Evolutionary conservation across 2,113 vertebrate species (phyloP).

Genomic region (Orcinus orca): DNA sequence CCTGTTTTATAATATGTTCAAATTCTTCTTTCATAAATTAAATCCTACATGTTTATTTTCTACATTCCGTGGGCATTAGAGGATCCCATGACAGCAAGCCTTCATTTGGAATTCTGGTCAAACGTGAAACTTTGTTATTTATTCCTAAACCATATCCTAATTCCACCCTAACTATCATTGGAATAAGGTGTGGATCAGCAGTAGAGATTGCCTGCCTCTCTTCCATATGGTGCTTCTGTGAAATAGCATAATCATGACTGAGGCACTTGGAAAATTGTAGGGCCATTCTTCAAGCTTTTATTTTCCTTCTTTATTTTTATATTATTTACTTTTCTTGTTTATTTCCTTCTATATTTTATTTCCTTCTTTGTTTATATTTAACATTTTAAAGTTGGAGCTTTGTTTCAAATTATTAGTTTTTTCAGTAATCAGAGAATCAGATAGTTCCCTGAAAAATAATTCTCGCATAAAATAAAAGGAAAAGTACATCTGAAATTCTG

Average conservation of each 20-base stretch:
- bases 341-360: slow-evolving; percentile 23
- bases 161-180: not conserved
- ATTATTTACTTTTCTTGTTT: not conserved
- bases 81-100: rapidly evolving
- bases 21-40: not conserved
- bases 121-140: not conserved
- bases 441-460: slow-evolving; percentile 43
- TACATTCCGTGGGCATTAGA: not conserved
- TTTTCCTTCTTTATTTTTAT: slow-evolving; percentile 34
- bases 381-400: slow-evolving; percentile 48
- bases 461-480: not conserved
- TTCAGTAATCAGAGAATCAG: slow-evolving; percentile 25
- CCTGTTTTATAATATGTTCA: not conserved
- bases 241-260: not conserved
- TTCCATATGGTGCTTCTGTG: not conserved
- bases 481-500: slow-evolving; percentile 47
- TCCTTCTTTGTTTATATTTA: not conserved
- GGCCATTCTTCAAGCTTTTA: not conserved
- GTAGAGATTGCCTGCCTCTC: not conserved
- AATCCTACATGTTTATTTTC: not conserved
- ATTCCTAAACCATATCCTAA: not conserved
- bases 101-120: not conserved
- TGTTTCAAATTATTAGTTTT: slow-evolving; percentile 57
- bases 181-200: not conserved
- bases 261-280: not conserved